Conservation (phyloP, 2,888 invertebrate genomes). For the Scotopteryx bipunctaria region DNA sequence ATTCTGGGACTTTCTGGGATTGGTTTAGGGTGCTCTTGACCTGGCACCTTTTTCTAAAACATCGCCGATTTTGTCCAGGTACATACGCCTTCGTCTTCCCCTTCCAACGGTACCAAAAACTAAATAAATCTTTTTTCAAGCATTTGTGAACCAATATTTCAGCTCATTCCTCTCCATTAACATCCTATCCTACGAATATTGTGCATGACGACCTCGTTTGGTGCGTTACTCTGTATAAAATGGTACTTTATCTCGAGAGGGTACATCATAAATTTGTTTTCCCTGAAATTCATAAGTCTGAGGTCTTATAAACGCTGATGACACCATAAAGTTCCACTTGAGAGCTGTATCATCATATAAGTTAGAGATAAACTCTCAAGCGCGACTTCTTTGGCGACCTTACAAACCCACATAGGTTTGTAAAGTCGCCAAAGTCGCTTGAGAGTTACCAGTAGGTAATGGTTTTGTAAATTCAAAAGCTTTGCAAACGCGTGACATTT, state of each 20-base stretch:
- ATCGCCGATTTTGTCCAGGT: too few species aligned
- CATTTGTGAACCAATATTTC: too few species aligned
- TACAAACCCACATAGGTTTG: not conserved
- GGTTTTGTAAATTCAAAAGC: too few species aligned
- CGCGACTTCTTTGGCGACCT: slow-evolving; percentile 5
- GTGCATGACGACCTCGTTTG: slow-evolving; percentile 8
- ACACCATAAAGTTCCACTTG: slow-evolving; percentile 30
- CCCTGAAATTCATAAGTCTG: slow-evolving; percentile 17
- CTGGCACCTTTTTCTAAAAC: too few species aligned
- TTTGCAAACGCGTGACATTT: too few species aligned
- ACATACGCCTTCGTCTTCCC: too few species aligned
- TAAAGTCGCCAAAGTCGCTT: too few species aligned
- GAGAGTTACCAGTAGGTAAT: too few species aligned
- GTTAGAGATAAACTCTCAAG: not conserved
- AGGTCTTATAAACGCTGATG: slow-evolving; percentile 23
- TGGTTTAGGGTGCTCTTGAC: too few species aligned
- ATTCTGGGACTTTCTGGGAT: too few species aligned
- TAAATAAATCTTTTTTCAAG: too few species aligned
- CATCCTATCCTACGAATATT: slow-evolving; percentile 1
- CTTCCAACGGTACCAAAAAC: too few species aligned
- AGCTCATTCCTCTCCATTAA: not conserved
- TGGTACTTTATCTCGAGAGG: slow-evolving; percentile 17
- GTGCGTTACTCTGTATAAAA: slow-evolving; percentile 15
- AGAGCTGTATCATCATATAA: slow-evolving; percentile 21
- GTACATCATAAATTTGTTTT: slow-evolving; percentile 14